Conservation (phyloP, 2,113 vertebrate genomes). For the Ancistrus triradiatus region DNA sequence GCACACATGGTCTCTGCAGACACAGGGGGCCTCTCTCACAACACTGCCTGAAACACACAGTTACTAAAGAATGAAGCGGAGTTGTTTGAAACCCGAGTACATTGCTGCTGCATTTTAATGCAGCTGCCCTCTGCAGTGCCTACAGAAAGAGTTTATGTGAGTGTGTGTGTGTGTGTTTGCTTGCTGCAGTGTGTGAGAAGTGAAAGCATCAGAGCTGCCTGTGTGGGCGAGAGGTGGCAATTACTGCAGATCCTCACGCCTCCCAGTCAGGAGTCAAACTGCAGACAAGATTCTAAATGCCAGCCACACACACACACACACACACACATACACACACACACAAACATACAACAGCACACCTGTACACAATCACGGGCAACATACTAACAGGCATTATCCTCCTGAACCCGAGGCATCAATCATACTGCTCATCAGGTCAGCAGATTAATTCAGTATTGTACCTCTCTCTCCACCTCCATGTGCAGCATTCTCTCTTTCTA, state of each 20-base stretch:
- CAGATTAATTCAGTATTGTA: slow-evolving; percentile 1
- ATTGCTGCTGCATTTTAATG: slow-evolving; percentile 10
- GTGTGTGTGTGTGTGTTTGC: not conserved
- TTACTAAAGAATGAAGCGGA: too few species aligned
- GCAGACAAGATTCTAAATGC: slow-evolving; percentile 17
- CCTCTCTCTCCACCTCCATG: not conserved
- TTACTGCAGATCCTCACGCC: slow-evolving; percentile 47
- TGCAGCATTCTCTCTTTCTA: not conserved
- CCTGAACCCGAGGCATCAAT: not conserved
- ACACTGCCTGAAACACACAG: not conserved
- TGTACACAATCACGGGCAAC: slow-evolving; percentile 5
- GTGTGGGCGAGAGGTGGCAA: slow-evolving; percentile 49
- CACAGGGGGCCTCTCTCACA: too few species aligned
- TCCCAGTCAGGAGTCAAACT: slow-evolving; percentile 27
- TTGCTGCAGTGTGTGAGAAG: slow-evolving; percentile 26
- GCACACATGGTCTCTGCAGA: too few species aligned
- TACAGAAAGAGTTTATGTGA: slow-evolving; percentile 5
- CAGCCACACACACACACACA: not conserved
- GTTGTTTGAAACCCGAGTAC: too few species aligned
- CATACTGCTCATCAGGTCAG: not conserved
- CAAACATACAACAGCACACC: slow-evolving; percentile 3
- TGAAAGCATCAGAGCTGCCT: slow-evolving; percentile 35
- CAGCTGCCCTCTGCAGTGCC: slow-evolving; percentile 28
- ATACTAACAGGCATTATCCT: not conserved
- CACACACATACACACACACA: slow-evolving; percentile 7